Evolutionary conservation across 2,113 vertebrate genomes (phyloP).

Genomic region (Saccopteryx bilineata): DNA sequence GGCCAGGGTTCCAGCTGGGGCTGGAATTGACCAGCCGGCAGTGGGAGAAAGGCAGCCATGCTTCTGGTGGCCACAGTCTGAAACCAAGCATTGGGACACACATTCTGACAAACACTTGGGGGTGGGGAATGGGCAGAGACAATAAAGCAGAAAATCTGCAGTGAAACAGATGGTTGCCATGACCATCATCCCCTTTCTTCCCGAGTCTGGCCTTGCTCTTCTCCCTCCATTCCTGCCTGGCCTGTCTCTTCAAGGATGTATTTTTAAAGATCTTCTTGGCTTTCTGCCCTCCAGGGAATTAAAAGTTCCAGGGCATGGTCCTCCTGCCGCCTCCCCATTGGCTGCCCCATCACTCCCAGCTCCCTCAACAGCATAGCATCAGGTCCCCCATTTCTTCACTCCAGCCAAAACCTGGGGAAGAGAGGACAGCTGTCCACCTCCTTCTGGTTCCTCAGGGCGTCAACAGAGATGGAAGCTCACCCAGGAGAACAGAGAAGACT

Average conservation of each 20-base stretch:
- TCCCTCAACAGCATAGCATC: background rate
- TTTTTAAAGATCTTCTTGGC: background rate
- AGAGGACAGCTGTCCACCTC: background rate
- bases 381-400: background rate
- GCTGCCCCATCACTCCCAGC: background rate
- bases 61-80: background rate
- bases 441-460: background rate
- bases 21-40: background rate
- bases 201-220: background rate
- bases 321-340: background rate
- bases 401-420: background rate
- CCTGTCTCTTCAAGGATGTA: background rate
- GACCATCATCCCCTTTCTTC: background rate
- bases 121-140: background rate
- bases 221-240: background rate
- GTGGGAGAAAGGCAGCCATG: background rate
- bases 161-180: background rate
- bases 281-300: background rate
- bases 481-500: background rate
- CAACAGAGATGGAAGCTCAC: background rate
- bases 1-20: background rate
- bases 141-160: background rate
- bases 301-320: background rate
- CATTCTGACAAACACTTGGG: background rate
- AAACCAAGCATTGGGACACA: background rate